Conservation (phyloP, 2,797 vertebrate genomes). For the Microchirus variegatus region DNA sequence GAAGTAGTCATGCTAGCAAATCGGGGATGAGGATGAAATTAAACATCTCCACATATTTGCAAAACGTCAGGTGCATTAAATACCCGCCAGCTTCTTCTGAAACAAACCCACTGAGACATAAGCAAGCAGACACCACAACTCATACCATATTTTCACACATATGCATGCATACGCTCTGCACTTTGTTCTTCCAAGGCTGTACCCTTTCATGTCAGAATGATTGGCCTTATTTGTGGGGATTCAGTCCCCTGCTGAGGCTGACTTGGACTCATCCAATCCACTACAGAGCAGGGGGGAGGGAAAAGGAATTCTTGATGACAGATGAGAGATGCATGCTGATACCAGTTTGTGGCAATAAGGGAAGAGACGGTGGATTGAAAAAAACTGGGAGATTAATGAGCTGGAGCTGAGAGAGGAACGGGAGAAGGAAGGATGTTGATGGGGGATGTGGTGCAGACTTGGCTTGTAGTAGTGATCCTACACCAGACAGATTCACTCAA, state of each 20-base stretch:
- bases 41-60: conserved; percentile 6
- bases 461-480: conserved; percentile 42
- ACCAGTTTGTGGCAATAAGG: conserved; percentile 41
- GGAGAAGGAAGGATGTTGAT: conserved; percentile 19
- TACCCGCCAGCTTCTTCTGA: conserved; percentile 6
- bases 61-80: conserved; percentile 6
- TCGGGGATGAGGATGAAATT: conserved; percentile 2
- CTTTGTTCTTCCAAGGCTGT: conserved; percentile 54
- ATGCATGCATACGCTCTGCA: conserved; percentile 17
- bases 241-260: conserved; percentile 44
- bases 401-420: conserved; percentile 22
- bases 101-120: conserved; percentile 28
- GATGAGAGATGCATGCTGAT: conserved; percentile 53
- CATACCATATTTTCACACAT: conserved; percentile 10
- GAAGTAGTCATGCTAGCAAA: conserved; percentile 1
- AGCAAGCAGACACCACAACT: conserved; percentile 6
- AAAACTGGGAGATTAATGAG: conserved; percentile 64
- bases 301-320: conserved; percentile 46
- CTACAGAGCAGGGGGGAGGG: conserved; percentile 18
- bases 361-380: conserved; percentile 27
- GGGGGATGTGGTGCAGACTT: conserved; percentile 41
- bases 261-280: conserved; percentile 49
- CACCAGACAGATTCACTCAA: conserved; percentile 56
- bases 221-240: conserved; percentile 67
- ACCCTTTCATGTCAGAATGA: conserved; percentile 61